Conservation (phyloP, 2,888 invertebrate species). For the Chymomyza caudatula region DNA sequence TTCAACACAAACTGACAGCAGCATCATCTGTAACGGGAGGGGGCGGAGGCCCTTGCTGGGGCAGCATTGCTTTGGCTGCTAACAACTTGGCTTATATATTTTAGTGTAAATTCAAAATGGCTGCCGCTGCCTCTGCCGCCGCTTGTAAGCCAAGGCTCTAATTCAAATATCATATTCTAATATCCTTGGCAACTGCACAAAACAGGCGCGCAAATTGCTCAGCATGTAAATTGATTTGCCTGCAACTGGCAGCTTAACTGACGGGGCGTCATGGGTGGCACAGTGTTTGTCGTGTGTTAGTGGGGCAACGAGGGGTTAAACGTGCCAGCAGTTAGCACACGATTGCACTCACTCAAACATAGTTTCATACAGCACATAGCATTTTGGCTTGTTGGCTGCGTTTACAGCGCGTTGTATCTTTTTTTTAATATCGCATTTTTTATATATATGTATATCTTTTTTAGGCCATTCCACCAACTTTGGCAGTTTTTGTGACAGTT, state of each 20-base stretch:
- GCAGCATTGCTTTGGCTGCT: slow-evolving; percentile 24
- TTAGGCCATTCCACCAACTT: not conserved
- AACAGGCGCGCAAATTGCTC: slow-evolving; percentile 2
- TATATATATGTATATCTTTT: not conserved
- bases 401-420: too few relatives aligned
- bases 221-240: slow-evolving; percentile 4
- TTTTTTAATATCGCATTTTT: not conserved
- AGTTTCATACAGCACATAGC: not conserved
- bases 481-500: not conserved
- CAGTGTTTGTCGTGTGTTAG: not conserved
- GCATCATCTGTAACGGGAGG: slow-evolving; percentile 14
- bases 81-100: not conserved
- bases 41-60: slow-evolving; percentile 19
- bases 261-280: not conserved
- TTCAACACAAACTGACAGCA: slow-evolving; percentile 34
- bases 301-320: not conserved
- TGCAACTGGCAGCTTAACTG: not conserved
- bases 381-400: not conserved
- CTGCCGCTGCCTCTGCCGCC: not conserved
- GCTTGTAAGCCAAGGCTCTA: not conserved
- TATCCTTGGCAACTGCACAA: slow-evolving; percentile 8
- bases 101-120: not conserved
- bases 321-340: not conserved
- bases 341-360: not conserved
- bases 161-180: slow-evolving; percentile 14